Evolutionary conservation across 1,140 invertebrate genomes (phyloP), one percentile per base, ranked within the genome.

Genomic region (Bombus sibiricus): DNA sequence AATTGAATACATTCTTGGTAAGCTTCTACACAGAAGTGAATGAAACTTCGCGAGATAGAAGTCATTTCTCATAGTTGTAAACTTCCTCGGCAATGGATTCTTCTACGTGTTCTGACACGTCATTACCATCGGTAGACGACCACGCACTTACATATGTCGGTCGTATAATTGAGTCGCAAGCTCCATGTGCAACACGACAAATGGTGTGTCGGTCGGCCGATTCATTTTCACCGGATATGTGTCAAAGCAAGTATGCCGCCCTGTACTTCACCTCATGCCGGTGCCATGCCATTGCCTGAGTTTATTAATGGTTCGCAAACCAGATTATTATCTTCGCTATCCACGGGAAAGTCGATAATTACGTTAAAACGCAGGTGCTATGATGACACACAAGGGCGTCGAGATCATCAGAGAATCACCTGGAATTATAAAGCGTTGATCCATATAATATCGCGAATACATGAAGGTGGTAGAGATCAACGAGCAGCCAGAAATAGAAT

Each of bases 101-200:
- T 53, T 59, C 69, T 39, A 32, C 66, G 18, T 15, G 77, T 37
- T 6, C 57, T 12, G 41, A 66, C 68, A 73, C 59, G 18, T 57
- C 77, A 73, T 85, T 62, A 73, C 41, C 77, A 32, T 13, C 12
- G 39, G 32, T 37, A 34, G 39, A 32, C 22, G 59, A 9, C 15
- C 47, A 15, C 37, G 53, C 68, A 53, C 81, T 43, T 18, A 47
- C 64, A 53, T 66, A 81, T 59, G 57, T 59, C 28, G 32, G 59
- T 34, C 66, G 64, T 81, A 68, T 89, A 89, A 89, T 89, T 89
- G 88, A 89, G 88, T 86, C 87, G 57, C 87, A 68, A 88, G 75
- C 62, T 78, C 74, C 59, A 3, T 59, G 57, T 59, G 25, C 18
- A 43, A 53, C 80, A 80, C 87, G 75, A 86, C 84, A 86, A 89